phyloP scores from a whole-genome alignment of 2,113 vertebrate species.

The Struthidea cinerea region DNA sequence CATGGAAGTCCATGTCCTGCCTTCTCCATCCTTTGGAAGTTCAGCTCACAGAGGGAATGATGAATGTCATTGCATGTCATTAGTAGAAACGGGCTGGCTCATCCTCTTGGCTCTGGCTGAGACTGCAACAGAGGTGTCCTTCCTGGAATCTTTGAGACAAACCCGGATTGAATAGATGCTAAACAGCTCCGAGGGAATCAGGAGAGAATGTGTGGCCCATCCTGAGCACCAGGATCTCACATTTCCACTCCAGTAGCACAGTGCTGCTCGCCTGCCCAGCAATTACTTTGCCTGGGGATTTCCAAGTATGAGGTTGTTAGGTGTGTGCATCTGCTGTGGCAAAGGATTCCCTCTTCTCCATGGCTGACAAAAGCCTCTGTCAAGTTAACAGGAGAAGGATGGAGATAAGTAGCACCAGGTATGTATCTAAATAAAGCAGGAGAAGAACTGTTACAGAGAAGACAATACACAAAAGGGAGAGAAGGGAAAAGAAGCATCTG shows the following conservation, averaged over 20 bases:
- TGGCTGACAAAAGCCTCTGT: not conserved
- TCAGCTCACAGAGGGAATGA: not conserved
- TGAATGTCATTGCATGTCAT: not conserved
- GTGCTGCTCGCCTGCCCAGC: not conserved
- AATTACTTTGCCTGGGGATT: not conserved
- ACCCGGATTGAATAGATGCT: not conserved
- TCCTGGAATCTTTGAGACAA: not conserved
- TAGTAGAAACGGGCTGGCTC: not conserved
- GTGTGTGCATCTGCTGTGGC: not conserved
- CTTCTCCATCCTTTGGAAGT: not conserved
- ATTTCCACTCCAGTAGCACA: not conserved
- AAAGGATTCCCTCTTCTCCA: not conserved
- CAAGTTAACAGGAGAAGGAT: not conserved
- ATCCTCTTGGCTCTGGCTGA: not conserved
- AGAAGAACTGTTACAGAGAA: not conserved
- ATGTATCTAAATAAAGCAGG: not conserved
- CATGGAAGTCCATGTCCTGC: not conserved
- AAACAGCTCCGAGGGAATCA: not conserved
- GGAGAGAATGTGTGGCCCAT: not conserved
- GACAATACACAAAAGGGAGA: not conserved
- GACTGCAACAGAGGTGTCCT: not conserved
- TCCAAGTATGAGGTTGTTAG: not conserved
- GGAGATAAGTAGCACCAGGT: not conserved
- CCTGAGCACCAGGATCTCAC: not conserved
- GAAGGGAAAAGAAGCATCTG: not conserved